Conservation (phyloP, 2,797 vertebrate species). For the Bucorvus abyssinicus region DNA sequence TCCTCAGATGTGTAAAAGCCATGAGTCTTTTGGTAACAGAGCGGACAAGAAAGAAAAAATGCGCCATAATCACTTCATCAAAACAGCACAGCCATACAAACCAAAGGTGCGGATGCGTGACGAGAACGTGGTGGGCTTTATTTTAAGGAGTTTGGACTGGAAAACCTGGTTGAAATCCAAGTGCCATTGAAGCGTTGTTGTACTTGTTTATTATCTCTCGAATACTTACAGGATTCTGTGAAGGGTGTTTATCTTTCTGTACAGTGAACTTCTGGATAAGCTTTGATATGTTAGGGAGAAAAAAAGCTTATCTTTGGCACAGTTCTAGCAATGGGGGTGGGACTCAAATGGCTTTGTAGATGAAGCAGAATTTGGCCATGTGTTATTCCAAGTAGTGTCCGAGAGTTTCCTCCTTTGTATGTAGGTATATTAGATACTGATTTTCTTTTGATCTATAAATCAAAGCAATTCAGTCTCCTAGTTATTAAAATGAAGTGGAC, state of each 20-base stretch:
- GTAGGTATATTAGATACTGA: background rate
- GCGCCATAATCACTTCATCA: constrained; percentile 98
- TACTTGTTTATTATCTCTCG: background rate
- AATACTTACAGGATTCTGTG: background rate
- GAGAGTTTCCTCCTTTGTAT: background rate
- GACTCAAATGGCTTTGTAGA: background rate
- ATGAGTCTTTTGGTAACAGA: constrained; percentile 93
- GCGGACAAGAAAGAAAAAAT: constrained; percentile 98
- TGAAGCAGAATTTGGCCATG: background rate
- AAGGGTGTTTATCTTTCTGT: background rate
- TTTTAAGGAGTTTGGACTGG: background rate
- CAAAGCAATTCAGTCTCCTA: background rate
- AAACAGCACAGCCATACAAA: constrained; percentile 98
- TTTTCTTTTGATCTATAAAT: background rate
- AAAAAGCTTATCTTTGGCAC: background rate
- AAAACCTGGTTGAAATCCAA: background rate
- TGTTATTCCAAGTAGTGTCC: background rate
- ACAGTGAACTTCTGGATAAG: background rate
- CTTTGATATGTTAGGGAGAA: background rate
- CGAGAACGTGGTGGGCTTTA: accelerated
- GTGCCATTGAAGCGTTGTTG: background rate
- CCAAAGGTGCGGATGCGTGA: constrained; percentile 83
- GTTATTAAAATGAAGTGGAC: background rate
- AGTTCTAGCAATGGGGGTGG: background rate
- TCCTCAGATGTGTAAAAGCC: constrained; percentile 89